Percentiles rank a stretch among this genome's conserved stretches.
phyloP scores from a whole-genome alignment of 2,888 invertebrate species.

The Chirona hameri region DNA sequence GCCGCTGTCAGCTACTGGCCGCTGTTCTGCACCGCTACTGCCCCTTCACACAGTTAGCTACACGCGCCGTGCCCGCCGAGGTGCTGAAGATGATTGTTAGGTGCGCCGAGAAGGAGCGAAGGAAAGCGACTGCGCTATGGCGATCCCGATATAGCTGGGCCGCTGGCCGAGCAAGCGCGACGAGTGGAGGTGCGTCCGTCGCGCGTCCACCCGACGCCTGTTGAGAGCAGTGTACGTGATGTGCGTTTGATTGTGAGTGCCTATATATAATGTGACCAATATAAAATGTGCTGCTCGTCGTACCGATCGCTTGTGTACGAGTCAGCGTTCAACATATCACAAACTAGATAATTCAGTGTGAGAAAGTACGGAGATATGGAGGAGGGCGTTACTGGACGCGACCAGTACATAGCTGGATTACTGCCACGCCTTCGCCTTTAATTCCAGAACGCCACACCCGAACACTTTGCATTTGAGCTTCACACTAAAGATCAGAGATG shows the following conservation, averaged over 20 bases:
- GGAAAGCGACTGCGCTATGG: not conserved
- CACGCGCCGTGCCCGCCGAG: not conserved
- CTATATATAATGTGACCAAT: not conserved
- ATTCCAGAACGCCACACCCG: too few relatives aligned
- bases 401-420: too few relatives aligned
- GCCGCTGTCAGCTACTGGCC: not conserved
- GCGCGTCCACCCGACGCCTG: not conserved
- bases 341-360: too few relatives aligned
- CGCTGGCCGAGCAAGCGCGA: not conserved
- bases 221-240: not conserved
- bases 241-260: not conserved
- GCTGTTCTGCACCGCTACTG: not conserved
- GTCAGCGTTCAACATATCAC: constrained; percentile 12
- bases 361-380: too few relatives aligned
- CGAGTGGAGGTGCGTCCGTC: not conserved
- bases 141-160: not conserved
- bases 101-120: not conserved
- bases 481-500: not conserved
- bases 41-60: too few relatives aligned
- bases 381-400: not conserved
- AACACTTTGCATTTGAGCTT: too few relatives aligned
- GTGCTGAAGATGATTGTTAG: too few relatives aligned
- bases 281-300: not conserved
- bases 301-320: not conserved
- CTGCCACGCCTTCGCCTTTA: too few relatives aligned